A percentile compares a stretch with the other conserved stretches of the same genome.
These are phyloP conservation scores for Drosophila bipectinata DNA, from an alignment of 1,140 invertebrate species.

Conservation along the genomic window DNA sequence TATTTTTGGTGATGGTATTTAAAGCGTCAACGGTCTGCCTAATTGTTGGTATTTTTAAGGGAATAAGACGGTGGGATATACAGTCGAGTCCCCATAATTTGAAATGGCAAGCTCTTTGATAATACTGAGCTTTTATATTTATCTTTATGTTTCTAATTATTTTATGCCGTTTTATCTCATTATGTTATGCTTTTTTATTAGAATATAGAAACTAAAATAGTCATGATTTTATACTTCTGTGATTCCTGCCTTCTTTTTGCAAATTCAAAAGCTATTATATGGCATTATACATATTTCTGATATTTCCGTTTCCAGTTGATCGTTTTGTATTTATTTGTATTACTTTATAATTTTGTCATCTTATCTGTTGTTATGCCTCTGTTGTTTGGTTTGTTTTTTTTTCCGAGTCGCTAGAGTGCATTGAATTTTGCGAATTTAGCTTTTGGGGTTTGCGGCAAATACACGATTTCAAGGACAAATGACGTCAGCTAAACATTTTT, in stretches of 20 bases:
- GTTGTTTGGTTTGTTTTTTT: conserved; percentile 20
- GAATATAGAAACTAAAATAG: not conserved
- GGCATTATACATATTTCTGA: not conserved
- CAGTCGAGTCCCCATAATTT: too few relatives aligned
- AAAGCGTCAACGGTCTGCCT: too few relatives aligned
- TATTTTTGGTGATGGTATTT: too few relatives aligned
- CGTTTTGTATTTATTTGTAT: conserved; percentile 26
- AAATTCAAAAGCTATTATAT: conserved; percentile 6
- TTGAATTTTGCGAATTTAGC: conserved; percentile 74
- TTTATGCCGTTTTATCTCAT: too few relatives aligned
- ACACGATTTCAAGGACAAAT: conserved; percentile 80
- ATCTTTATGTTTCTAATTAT: not conserved
- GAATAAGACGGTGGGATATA: too few relatives aligned
- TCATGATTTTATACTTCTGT: not conserved
- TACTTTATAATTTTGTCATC: conserved; percentile 19
- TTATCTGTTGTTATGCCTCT: conserved; percentile 34
- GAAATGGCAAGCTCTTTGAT: too few relatives aligned
- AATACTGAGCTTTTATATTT: not conserved
- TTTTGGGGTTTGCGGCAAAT: conserved; percentile 69
- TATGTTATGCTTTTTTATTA: conserved; percentile 1
- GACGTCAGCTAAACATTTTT: conserved; percentile 79
- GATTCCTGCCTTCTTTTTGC: conserved; percentile 2
- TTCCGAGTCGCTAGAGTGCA: conserved; percentile 55
- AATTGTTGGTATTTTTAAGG: too few relatives aligned
- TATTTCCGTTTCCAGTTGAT: conserved; percentile 19